Conservation (phyloP, 1,140 invertebrate species). For the Microplitis demolitor region DNA sequence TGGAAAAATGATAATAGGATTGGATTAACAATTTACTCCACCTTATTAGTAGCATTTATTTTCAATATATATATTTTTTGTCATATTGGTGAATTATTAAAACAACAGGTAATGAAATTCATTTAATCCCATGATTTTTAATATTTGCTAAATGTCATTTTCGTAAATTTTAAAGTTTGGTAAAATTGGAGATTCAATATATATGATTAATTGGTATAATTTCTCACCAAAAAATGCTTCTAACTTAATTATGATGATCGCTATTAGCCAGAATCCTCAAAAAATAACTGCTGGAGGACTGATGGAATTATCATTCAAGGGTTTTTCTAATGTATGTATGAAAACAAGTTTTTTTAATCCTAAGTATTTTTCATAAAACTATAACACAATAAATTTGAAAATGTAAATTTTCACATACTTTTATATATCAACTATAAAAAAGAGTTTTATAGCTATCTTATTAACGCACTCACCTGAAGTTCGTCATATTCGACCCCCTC, state of each 20-base stretch:
- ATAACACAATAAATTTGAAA: background rate
- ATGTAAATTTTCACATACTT: too few species aligned
- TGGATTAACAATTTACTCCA: slow-evolving; percentile 33
- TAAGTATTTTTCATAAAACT: background rate
- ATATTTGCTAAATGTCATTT: background rate
- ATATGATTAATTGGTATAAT: slow-evolving; percentile 35
- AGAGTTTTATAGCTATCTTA: too few species aligned
- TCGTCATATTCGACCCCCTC: too few species aligned
- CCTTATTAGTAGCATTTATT: slow-evolving; percentile 38
- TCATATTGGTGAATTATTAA: slow-evolving; percentile 41
- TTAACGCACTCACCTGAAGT: too few species aligned
- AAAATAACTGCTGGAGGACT: slow-evolving; percentile 36
- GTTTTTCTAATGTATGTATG: slow-evolving; percentile 34
- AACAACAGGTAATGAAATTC: slow-evolving; percentile 36
- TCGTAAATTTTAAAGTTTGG: slow-evolving; percentile 12
- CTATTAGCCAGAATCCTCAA: slow-evolving; percentile 27
- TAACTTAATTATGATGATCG: slow-evolving; percentile 35
- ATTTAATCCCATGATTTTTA: slow-evolving; percentile 1
- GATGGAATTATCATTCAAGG: slow-evolving; percentile 33
- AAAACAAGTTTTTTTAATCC: background rate
- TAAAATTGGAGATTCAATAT: slow-evolving; percentile 12
- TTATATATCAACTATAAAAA: too few species aligned
- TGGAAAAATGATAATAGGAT: slow-evolving; percentile 33
- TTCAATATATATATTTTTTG: slow-evolving; percentile 46
- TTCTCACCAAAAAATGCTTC: slow-evolving; percentile 29